Conservation (phyloP, 2,113 vertebrate genomes). For the Sinosuthora webbiana region DNA sequence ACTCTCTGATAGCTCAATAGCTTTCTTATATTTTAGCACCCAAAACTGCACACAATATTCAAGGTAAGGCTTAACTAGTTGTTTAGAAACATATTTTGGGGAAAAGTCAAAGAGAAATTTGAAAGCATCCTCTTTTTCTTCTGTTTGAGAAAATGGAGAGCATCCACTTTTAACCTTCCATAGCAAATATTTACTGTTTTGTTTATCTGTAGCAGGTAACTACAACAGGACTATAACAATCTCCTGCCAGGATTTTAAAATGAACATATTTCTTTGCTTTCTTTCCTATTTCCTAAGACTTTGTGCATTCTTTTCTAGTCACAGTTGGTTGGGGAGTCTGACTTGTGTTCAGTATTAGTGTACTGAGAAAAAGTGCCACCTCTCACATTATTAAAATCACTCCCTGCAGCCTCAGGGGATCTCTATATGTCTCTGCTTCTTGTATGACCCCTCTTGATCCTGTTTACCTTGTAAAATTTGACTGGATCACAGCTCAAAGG, state of each 20-base stretch:
- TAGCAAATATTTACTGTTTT: background rate
- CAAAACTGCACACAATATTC: background rate
- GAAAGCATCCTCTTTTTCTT: background rate
- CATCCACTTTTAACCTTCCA: background rate
- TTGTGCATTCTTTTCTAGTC: background rate
- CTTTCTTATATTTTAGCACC: background rate
- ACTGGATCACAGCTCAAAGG: background rate
- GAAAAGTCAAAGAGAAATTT: background rate
- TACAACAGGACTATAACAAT: background rate
- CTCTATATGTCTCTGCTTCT: background rate
- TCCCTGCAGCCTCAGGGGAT: background rate
- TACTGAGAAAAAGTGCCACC: background rate
- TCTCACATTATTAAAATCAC: background rate
- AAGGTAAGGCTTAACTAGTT: background rate
- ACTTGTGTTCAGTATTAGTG: background rate
- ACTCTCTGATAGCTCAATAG: background rate
- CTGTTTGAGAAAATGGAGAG: background rate
- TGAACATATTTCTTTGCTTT: background rate
- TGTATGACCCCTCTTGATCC: background rate
- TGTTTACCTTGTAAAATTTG: background rate
- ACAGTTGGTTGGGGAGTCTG: background rate
- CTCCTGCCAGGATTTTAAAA: background rate
- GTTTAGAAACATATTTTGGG: background rate
- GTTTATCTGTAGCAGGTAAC: background rate
- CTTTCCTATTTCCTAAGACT: background rate